A percentile compares a stretch with the other conserved stretches of the same genome.
phyloP scores from a whole-genome alignment of 2,797 vertebrate genomes.

The Potorous gilbertii region DNA sequence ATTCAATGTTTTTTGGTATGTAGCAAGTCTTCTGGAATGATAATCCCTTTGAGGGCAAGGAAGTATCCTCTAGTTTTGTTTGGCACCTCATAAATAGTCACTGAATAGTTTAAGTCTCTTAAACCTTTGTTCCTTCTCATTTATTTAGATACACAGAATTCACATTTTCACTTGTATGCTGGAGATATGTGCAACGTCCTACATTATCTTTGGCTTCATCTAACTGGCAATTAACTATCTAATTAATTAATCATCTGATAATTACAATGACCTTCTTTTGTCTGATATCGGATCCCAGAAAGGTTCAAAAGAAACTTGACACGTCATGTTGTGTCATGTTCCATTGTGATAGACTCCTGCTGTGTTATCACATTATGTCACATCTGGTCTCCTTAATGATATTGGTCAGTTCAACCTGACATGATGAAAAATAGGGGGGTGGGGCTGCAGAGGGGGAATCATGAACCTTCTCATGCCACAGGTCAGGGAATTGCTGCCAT shows the following conservation, averaged over 20 bases:
- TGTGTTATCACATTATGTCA: constrained; percentile 78
- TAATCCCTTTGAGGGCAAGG: constrained; percentile 31
- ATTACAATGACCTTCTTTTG: constrained; percentile 88
- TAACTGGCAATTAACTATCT: constrained; percentile 83
- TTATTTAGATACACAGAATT: constrained; percentile 52
- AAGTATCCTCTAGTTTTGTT: background rate
- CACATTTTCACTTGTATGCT: background rate
- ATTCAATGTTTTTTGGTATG: background rate
- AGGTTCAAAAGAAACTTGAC: constrained; percentile 85
- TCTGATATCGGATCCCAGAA: constrained; percentile 84
- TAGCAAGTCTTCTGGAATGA: background rate
- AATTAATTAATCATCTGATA: constrained; percentile 88
- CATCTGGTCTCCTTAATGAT: constrained; percentile 72
- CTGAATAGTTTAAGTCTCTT: constrained; percentile 10
- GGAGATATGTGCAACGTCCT: constrained; percentile 61
- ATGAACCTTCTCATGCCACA: background rate
- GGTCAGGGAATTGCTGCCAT: background rate
- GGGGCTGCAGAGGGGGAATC: background rate
- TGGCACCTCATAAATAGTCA: background rate
- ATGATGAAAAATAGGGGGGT: background rate
- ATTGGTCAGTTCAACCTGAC: constrained; percentile 22
- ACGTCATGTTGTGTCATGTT: constrained; percentile 83
- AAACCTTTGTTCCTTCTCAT: constrained; percentile 47
- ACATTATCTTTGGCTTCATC: constrained; percentile 80
- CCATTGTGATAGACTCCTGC: constrained; percentile 77